These are phyloP conservation scores for Eulimnadia texana DNA, from an alignment of 1,140 invertebrate genomes.

Conservation along the genomic window DNA sequence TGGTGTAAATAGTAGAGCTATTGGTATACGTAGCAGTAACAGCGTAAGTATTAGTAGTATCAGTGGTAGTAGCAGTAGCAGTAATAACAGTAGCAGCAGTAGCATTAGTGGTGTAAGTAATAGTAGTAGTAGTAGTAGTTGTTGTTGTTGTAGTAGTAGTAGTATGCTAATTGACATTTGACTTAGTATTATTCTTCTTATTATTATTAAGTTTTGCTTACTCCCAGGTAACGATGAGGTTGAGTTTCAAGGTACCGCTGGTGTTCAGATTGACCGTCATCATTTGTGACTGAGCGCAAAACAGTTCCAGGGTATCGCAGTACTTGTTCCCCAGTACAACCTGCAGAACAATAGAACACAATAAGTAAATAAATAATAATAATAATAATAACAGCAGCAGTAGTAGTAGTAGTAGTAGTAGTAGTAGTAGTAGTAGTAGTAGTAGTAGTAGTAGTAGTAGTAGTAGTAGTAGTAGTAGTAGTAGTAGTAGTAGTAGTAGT, in stretches of 20 bases:
- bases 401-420: neutral
- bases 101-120: no score
- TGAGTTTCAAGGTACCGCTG: constrained; percentile 46
- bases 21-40: no score
- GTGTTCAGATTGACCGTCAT: constrained; percentile 49
- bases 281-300: constrained; percentile 43
- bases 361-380: constrained; percentile 14
- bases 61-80: no score
- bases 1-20: no score
- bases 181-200: no score
- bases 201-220: constrained; percentile 26
- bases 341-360: constrained; percentile 8
- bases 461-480: neutral
- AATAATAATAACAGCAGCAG: constrained; percentile 2
- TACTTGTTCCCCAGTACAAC: constrained; percentile 39
- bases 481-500: neutral
- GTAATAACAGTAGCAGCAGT: no score
- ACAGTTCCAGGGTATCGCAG: constrained; percentile 45
- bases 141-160: no score
- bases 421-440: no score
- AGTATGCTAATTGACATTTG: no score
- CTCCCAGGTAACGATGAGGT: constrained; percentile 46
- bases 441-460: no score
- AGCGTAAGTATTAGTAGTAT: no score
- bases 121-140: no score